These are phyloP conservation scores for Megastigmus dorsalis DNA, from an alignment of 2,888 invertebrate genomes.

Conservation along the genomic window DNA sequence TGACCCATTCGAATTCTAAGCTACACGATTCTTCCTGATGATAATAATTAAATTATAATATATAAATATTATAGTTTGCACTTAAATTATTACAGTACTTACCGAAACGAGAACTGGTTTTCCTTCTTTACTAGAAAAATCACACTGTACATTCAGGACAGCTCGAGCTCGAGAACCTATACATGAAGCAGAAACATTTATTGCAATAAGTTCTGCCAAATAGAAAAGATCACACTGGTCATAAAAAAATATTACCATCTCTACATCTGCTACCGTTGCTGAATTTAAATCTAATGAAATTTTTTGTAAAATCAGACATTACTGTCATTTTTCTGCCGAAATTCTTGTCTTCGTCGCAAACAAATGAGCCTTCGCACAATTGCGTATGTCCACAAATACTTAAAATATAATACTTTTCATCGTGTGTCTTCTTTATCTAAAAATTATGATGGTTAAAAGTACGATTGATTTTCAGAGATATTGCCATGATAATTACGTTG, in stretches of 20 bases:
- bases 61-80: not conserved
- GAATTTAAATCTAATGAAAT: constrained; percentile 62
- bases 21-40: not conserved
- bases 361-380: constrained; percentile 49
- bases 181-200: not conserved
- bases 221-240: not conserved
- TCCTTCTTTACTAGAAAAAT: not conserved
- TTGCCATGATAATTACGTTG: too few relatives aligned
- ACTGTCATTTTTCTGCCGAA: constrained; percentile 63
- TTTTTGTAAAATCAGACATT: constrained; percentile 61
- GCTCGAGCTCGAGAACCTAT: not conserved
- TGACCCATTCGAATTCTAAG: constrained; percentile 22
- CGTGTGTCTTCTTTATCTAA: not conserved
- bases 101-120: not conserved
- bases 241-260: constrained; percentile 56
- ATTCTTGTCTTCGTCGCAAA: constrained; percentile 60
- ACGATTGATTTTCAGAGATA: too few relatives aligned
- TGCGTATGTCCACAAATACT: not conserved
- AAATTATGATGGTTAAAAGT: too few relatives aligned
- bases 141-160: not conserved
- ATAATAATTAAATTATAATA: not conserved
- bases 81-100: not conserved
- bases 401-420: not conserved
- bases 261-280: constrained; percentile 61
- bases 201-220: not conserved